These are phyloP conservation scores for Aphis gossypii DNA, from an alignment of 1,140 invertebrate genomes.

Conservation along the genomic window DNA sequence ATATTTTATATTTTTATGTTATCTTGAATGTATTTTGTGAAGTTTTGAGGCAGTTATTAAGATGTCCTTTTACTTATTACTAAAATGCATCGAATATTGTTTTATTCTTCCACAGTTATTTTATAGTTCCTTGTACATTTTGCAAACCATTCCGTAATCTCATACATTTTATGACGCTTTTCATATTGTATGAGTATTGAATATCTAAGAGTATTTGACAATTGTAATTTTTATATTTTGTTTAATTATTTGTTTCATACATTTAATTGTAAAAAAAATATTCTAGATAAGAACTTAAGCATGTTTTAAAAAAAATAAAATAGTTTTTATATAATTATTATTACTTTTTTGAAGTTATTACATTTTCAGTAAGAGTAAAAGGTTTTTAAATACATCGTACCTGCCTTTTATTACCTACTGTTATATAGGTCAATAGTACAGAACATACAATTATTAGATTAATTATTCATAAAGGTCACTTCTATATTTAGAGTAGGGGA, in stretches of 20 bases:
- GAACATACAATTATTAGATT: background rate
- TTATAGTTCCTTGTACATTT: background rate
- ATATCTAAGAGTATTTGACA: background rate
- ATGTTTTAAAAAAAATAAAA: background rate
- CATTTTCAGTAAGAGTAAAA: background rate
- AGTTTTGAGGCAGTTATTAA: background rate
- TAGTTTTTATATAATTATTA: background rate
- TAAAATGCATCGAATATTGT: background rate
- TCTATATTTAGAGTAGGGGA: background rate
- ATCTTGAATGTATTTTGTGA: background rate
- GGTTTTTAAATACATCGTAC: background rate
- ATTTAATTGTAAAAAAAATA: background rate
- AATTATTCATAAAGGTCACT: slow-evolving; percentile 21
- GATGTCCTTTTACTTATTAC: background rate
- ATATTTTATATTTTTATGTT: no score
- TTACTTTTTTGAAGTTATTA: background rate
- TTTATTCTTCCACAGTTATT: background rate
- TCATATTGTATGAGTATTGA: background rate
- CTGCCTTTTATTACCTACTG: background rate
- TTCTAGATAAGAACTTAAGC: background rate
- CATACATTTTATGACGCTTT: background rate
- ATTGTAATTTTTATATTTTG: background rate
- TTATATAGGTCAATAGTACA: slow-evolving; percentile 1
- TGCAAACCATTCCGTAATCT: background rate
- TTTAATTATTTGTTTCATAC: background rate